Conservation (phyloP, 2,113 vertebrate genomes). For the Malurus cyaneus region DNA sequence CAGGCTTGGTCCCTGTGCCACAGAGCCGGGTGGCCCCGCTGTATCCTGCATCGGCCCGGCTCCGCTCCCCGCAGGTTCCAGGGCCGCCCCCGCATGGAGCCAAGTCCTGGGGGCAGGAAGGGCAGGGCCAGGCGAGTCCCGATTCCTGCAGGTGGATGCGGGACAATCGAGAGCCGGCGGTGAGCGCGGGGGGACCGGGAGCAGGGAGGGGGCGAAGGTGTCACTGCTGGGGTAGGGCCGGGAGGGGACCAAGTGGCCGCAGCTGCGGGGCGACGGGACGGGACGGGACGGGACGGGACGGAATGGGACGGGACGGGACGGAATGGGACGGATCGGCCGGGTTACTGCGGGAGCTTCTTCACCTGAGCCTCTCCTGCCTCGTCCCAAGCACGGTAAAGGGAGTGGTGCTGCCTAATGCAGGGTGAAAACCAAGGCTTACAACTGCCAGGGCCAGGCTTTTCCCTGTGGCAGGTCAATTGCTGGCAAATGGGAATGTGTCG, state of each 20-base stretch:
- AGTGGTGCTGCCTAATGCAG: fast-evolving
- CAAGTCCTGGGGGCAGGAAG: background rate
- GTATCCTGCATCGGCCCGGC: background rate
- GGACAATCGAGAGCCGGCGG: background rate
- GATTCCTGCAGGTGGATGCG: background rate
- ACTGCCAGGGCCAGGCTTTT: no score
- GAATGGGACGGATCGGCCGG: no score
- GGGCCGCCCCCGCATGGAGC: background rate
- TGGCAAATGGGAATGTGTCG: fast-evolving
- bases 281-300: no score
- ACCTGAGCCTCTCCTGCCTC: background rate
- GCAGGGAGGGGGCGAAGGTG: background rate
- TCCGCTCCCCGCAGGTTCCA: background rate
- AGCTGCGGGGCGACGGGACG: background rate
- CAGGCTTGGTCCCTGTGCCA: fast-evolving
- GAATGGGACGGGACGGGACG: no score
- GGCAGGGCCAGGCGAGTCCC: background rate
- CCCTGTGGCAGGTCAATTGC: fast-evolving
- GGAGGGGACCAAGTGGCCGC: background rate
- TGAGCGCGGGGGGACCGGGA: background rate
- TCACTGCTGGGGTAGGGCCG: background rate
- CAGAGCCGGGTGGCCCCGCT: no score
- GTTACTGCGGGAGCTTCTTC: fast-evolving
- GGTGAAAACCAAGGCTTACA: fast-evolving
- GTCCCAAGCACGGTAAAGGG: fast-evolving